Conservation (phyloP, 2,797 vertebrate species). For the Trachurus trachurus region DNA sequence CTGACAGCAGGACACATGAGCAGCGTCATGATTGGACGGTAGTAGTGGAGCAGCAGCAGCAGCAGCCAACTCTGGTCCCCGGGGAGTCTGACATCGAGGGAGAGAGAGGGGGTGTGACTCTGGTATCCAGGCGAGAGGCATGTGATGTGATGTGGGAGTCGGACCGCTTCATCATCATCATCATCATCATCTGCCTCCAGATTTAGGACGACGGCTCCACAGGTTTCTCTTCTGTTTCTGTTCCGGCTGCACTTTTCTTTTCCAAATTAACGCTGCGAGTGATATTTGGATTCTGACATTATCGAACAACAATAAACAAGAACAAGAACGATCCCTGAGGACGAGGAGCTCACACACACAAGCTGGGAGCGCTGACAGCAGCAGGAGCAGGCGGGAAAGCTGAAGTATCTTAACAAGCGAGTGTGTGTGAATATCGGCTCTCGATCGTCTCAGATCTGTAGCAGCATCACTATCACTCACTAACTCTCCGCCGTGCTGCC, state of each 20-base stretch:
- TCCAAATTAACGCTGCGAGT: not conserved
- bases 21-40: conserved; percentile 31
- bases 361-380: conserved; percentile 22
- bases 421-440: too few relatives aligned
- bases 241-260: not conserved
- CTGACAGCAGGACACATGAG: conserved; percentile 48
- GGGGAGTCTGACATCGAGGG: conserved; percentile 28
- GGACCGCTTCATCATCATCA: too few relatives aligned
- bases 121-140: conserved; percentile 39
- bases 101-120: not conserved
- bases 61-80: conserved; percentile 21
- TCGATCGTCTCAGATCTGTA: conserved; percentile 44
- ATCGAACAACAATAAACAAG: conserved; percentile 8
- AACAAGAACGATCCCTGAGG: not conserved
- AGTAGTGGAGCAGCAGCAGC: too few relatives aligned
- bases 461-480: conserved; percentile 52
- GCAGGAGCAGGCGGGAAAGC: conserved; percentile 34
- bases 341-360: not conserved
- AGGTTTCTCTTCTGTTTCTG: conserved; percentile 10
- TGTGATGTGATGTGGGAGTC: conserved; percentile 33
- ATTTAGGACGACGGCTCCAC: conserved; percentile 1
- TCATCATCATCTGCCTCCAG: too few relatives aligned
- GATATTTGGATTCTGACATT: conserved; percentile 10
- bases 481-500: conserved; percentile 65
- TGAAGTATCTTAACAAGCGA: not conserved